Conservation (phyloP, 2,113 vertebrate species). For the Sula dactylatra region DNA sequence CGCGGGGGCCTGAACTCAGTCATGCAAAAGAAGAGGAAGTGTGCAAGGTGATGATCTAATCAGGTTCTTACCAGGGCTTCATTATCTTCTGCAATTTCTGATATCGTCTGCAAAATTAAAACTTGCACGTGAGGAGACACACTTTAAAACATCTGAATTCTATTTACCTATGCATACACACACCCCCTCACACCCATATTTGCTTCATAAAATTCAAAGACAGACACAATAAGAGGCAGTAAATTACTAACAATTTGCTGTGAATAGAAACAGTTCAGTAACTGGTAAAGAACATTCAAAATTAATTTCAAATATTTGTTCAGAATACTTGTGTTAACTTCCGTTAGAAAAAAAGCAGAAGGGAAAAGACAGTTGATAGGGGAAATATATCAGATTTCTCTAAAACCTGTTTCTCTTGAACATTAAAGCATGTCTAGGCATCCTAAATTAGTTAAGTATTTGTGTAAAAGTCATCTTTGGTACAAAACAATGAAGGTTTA, state of each 20-base stretch:
- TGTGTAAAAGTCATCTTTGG: neutral
- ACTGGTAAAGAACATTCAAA: neutral
- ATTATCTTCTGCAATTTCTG: constrained; percentile 99
- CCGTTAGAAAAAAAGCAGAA: neutral
- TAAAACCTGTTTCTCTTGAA: neutral
- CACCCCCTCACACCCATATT: fast-evolving
- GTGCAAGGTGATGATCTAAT: constrained; percentile 67
- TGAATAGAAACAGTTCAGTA: neutral
- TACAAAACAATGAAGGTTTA: neutral
- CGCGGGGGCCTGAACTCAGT: constrained; percentile 61
- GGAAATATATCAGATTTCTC: neutral
- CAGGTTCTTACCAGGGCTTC: constrained; percentile 97
- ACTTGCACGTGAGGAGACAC: constrained; percentile 80
- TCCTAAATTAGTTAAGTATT: neutral
- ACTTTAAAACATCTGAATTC: neutral
- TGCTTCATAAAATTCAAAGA: neutral
- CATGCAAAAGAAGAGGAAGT: constrained; percentile 84
- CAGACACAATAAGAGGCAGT: neutral
- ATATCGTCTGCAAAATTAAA: constrained; percentile 97
- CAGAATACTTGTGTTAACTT: neutral
- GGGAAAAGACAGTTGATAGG: neutral
- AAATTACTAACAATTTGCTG: neutral
- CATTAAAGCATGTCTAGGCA: neutral
- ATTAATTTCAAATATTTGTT: neutral
- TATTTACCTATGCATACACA: neutral